These are phyloP conservation scores for Suncus etruscus DNA, from an alignment of 2,113 vertebrate genomes.

Conservation along the genomic window DNA sequence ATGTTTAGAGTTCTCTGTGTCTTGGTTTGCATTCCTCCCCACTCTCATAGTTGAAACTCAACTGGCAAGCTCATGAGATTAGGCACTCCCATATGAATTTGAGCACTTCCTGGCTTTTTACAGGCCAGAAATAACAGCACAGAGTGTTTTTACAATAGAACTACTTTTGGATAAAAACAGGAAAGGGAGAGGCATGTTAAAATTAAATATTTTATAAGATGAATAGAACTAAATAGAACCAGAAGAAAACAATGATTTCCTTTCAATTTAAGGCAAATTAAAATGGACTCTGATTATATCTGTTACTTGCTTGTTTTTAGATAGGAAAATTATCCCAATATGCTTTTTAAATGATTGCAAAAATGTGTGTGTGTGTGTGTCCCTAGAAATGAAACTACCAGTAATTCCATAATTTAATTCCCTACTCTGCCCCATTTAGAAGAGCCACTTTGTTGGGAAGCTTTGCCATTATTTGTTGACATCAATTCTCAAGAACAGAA, in stretches of 20 bases:
- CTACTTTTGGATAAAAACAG: slow-evolving; percentile 70
- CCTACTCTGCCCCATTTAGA: neutral
- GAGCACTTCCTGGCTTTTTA: slow-evolving; percentile 62
- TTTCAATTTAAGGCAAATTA: slow-evolving; percentile 30
- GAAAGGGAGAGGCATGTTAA: slow-evolving; percentile 73
- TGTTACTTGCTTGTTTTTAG: neutral
- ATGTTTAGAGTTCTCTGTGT: neutral
- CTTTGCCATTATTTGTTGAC: neutral
- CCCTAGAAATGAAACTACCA: neutral
- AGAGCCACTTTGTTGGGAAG: neutral
- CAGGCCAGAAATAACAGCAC: slow-evolving; percentile 69
- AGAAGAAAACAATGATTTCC: slow-evolving; percentile 10
- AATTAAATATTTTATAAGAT: slow-evolving; percentile 55
- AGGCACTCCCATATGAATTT: neutral
- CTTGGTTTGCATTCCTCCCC: neutral
- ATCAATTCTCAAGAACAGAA: neutral
- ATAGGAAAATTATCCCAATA: neutral
- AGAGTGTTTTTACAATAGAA: slow-evolving; percentile 50
- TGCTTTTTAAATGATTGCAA: neutral
- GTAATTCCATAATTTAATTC: neutral
- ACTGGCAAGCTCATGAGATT: neutral
- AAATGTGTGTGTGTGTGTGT: neutral
- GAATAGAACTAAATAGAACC: slow-evolving; percentile 27
- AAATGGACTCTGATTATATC: slow-evolving; percentile 20
- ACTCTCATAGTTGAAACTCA: neutral